Conservation (phyloP, 2,113 vertebrate species). For the Leucopternis melanops region DNA sequence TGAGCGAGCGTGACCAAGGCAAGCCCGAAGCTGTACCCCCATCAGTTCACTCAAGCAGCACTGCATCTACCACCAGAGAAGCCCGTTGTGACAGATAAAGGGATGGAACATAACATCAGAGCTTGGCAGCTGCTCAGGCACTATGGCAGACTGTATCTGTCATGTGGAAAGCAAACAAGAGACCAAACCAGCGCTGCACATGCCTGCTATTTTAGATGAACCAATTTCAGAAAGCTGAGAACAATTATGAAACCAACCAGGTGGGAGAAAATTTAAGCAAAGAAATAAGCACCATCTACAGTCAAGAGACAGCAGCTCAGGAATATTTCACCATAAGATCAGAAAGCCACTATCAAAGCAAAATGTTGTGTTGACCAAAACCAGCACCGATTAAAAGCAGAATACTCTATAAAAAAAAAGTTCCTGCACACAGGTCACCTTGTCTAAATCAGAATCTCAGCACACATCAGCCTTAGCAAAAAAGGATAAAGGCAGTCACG, state of each 20-base stretch:
- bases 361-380: not conserved
- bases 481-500: not conserved
- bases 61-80: not conserved
- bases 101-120: too few relatives aligned
- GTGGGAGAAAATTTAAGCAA: not conserved
- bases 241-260: not conserved
- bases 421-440: not conserved
- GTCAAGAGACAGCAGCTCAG: not conserved
- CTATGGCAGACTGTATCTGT: not conserved
- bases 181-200: not conserved
- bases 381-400: not conserved
- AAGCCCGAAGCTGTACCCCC: not conserved
- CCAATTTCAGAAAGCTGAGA: not conserved
- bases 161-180: not conserved
- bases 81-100: not conserved
- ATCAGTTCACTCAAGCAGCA: not conserved
- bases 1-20: rapidly evolving
- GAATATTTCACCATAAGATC: not conserved
- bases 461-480: not conserved
- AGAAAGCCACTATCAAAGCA: not conserved
- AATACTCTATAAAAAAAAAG: not conserved
- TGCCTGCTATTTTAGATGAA: not conserved
- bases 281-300: not conserved
- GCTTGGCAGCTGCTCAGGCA: not conserved
- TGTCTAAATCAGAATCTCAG: not conserved